phyloP scores from a whole-genome alignment of 2,797 vertebrate genomes.

The Hoplostethus mediterraneus region DNA sequence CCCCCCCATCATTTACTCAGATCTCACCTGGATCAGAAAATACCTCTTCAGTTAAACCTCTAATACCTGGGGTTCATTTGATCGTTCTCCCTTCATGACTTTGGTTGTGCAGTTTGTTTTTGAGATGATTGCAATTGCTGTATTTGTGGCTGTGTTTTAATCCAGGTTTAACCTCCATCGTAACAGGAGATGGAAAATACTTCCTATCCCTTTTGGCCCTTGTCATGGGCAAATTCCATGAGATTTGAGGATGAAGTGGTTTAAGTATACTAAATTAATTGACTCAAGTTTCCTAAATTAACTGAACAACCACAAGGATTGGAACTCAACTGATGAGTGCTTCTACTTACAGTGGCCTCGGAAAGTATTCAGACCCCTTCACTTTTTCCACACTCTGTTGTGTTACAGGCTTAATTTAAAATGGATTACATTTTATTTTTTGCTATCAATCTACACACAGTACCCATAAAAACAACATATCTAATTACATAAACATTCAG shows the following conservation, averaged over 20 bases:
- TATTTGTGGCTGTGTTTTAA: slow-evolving; percentile 25
- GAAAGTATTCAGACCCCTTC: too few species aligned
- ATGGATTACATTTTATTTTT: too few species aligned
- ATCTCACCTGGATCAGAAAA: slow-evolving; percentile 76
- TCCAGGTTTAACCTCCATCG: slow-evolving; percentile 16
- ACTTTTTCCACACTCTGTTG: too few species aligned
- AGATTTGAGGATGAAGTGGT: slow-evolving; percentile 7
- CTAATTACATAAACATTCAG: too few species aligned
- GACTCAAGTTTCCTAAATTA: not conserved
- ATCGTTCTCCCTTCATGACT: slow-evolving; percentile 39
- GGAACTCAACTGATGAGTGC: not conserved
- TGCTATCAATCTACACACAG: too few species aligned
- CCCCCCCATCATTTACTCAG: slow-evolving; percentile 73
- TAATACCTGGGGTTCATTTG: slow-evolving; percentile 59
- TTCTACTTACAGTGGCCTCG: not conserved
- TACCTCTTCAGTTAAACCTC: slow-evolving; percentile 48
- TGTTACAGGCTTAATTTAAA: too few species aligned
- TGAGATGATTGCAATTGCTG: slow-evolving; percentile 34
- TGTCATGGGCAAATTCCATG: slow-evolving; percentile 5
- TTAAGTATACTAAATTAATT: not conserved
- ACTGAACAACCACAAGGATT: not conserved
- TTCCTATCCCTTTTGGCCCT: slow-evolving; percentile 3
- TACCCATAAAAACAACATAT: too few species aligned
- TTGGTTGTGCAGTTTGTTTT: slow-evolving; percentile 54
- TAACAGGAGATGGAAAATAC: slow-evolving; percentile 2